Conservation (phyloP, 2,113 vertebrate species). For the Anhinga rufa region DNA sequence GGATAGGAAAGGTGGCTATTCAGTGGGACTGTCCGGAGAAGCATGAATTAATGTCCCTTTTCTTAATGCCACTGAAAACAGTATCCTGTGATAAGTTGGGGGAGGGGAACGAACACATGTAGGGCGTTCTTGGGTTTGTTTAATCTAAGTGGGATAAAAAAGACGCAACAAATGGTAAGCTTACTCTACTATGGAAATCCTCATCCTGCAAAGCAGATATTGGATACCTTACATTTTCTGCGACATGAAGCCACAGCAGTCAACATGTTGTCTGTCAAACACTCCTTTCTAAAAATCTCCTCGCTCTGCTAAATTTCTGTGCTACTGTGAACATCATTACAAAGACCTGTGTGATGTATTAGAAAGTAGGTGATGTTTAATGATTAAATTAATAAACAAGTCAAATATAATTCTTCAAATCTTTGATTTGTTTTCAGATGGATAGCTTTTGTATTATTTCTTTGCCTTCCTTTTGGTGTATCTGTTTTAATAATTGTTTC, state of each 20-base stretch:
- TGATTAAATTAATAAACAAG: neutral
- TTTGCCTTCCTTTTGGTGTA: neutral
- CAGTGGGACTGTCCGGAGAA: neutral
- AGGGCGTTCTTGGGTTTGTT: neutral
- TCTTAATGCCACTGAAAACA: neutral
- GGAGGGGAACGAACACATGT: neutral
- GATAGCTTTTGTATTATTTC: neutral
- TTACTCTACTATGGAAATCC: neutral
- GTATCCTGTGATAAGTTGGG: neutral
- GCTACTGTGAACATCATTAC: neutral
- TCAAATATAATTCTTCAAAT: neutral
- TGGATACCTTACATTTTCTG: neutral
- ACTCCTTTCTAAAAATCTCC: neutral
- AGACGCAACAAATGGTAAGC: neutral
- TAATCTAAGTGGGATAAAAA: neutral
- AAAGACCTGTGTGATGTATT: neutral
- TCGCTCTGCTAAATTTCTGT: neutral
- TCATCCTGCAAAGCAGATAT: neutral
- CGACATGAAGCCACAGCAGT: neutral
- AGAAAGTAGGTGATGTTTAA: neutral
- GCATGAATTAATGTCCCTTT: neutral
- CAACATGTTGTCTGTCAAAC: neutral
- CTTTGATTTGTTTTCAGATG: neutral
- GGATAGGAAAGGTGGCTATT: neutral
- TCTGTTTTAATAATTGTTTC: constrained; percentile 47